Base-by-base conservation (phyloP, 2,888 invertebrate genomes). In the Megastigmus dorsalis region DNA sequence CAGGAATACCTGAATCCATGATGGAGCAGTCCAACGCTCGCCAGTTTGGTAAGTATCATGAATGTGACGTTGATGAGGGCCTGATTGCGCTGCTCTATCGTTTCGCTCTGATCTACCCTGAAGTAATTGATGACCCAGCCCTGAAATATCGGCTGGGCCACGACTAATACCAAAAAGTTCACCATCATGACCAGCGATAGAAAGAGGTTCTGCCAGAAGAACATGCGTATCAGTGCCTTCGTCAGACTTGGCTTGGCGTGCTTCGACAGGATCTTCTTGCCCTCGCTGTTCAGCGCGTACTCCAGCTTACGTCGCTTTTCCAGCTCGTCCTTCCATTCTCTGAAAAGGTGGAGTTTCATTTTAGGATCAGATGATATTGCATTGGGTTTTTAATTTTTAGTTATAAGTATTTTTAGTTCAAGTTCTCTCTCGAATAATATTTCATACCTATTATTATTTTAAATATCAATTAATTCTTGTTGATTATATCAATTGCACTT, bases 241-340 rank as follows among this genome's bases (percentile, higher is more conserved):
- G 83, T 76, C 7, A 91, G 82, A 77, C 88, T 88, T 1, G 91
- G 90, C 26, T 81, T 66, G 0, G 74, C 73, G 3, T 55, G 68
- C 1, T 77, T 65, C 0, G 52, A 41, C 3, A 18, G 30, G 1
- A 77, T 63, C 13, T 80, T 80, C 3, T 78, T 65, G 0, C 80
- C 79, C 5, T 80, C 72, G 30, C 77, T 79, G n/a, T 74, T 76
- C 0, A 77, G 28, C 10, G 70, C 77, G 57, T 80, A 80, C 28
- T 81, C 79, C 4, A 78, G 1, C 3, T 54, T n/a, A 52, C 59
- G 15, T 73, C 78, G 70, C 72, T 87, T 88, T n/a, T 80, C 65
- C 13, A 88, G 9, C 78, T 90, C 89, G 66, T 84, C 82, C 28
- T 86, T 80, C 90, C 90, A 89, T 81, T 87, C 88, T 78, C 90